These are phyloP conservation scores for Hypotaenidia okinawae DNA, from an alignment of 2,797 vertebrate species.

Conservation along the genomic window DNA sequence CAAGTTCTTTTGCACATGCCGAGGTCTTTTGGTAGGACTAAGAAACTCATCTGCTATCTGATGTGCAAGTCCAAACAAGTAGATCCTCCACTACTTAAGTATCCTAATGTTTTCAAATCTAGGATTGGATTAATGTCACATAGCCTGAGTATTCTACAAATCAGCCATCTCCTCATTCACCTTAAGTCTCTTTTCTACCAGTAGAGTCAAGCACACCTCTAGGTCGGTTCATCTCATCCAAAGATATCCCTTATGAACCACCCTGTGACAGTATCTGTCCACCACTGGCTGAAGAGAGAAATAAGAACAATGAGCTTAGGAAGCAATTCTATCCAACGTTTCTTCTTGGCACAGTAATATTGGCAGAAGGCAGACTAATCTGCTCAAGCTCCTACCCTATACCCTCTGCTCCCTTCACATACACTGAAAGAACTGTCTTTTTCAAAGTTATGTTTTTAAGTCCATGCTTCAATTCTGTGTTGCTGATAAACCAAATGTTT, in stretches of 20 bases:
- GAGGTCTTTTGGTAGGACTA: not conserved
- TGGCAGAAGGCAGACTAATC: not conserved
- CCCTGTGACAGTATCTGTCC: not conserved
- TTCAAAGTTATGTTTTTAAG: not conserved
- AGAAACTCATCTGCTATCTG: not conserved
- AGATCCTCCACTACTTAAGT: not conserved
- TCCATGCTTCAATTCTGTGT: not conserved
- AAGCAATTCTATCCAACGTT: not conserved
- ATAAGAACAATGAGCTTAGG: not conserved
- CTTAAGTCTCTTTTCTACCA: not conserved
- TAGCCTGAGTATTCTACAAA: not conserved
- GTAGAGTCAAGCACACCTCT: not conserved
- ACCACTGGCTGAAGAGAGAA: not conserved
- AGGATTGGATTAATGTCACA: not conserved
- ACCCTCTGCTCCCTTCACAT: not conserved
- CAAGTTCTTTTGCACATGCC: not conserved
- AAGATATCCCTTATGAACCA: not conserved
- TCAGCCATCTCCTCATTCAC: not conserved
- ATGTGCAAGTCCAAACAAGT: not conserved
- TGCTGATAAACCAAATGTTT: not conserved
- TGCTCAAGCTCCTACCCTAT: not conserved
- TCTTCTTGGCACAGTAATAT: not conserved
- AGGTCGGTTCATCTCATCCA: not conserved
- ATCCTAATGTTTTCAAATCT: not conserved
- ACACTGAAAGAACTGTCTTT: not conserved